These are phyloP conservation scores for Linyphia triangularis DNA, from an alignment of 2,888 invertebrate species.

Conservation along the genomic window DNA sequence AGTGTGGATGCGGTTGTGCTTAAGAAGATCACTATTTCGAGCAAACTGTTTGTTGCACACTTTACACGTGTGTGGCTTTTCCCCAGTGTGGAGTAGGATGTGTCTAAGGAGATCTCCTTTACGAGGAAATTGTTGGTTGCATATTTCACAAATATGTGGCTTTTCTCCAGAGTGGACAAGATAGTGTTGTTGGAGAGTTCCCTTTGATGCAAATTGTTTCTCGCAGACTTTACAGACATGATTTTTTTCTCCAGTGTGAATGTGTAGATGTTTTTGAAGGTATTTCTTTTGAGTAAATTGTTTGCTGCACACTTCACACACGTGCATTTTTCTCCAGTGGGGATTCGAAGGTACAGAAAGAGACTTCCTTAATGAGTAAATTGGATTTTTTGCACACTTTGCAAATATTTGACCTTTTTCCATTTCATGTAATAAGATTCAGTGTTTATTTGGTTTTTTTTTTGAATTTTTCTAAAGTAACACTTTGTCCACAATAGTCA, in stretches of 20 bases:
- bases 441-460: no score
- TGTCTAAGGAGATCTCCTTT: background rate
- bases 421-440: no score
- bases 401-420: no score
- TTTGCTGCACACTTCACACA: conserved; percentile 6
- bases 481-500: no score
- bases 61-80: background rate
- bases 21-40: background rate
- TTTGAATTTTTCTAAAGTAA: no score
- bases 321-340: background rate
- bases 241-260: background rate
- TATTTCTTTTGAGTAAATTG: background rate
- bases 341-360: background rate
- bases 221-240: background rate
- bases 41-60: background rate
- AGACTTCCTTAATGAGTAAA: no score
- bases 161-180: background rate
- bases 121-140: background rate
- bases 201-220: background rate
- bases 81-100: background rate
- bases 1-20: background rate
- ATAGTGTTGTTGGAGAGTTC: background rate
- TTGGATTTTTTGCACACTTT: no score
- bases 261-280: background rate
- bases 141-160: background rate